Conservation (phyloP, 2,113 vertebrate genomes). For the Clarias gariepinus region DNA sequence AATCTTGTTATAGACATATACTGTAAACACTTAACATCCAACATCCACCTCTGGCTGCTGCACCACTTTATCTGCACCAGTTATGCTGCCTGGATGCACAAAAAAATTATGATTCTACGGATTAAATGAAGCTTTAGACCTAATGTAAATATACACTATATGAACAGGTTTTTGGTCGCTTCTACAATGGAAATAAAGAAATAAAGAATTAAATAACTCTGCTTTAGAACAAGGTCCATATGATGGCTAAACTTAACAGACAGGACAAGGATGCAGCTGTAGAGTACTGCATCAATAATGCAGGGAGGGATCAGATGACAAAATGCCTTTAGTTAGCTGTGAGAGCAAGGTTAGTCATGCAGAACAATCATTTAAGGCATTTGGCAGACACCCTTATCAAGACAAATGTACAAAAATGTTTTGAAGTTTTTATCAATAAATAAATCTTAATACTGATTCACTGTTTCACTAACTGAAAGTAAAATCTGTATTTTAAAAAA, state of each 20-base stretch:
- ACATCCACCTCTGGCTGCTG: not conserved
- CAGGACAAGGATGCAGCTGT: not conserved
- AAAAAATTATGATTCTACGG: too few relatives aligned
- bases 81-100: not conserved
- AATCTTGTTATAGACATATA: too few relatives aligned
- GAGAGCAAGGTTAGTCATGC: not conserved
- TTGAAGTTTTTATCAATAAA: too few relatives aligned
- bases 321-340: not conserved
- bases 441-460: too few relatives aligned
- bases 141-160: too few relatives aligned
- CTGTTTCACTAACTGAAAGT: too few relatives aligned
- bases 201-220: too few relatives aligned
- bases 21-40: not conserved
- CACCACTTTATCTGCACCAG: not conserved
- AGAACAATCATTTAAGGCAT: not conserved
- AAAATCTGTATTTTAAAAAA: too few relatives aligned
- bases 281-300: constrained; percentile 24
- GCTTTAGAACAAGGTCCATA: not conserved
- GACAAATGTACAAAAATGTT: too few relatives aligned
- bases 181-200: not conserved
- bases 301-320: constrained; percentile 2
- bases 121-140: not conserved
- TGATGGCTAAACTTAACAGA: not conserved
- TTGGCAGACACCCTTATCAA: too few relatives aligned
- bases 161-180: too few relatives aligned